A percentile compares a stretch with the other conserved stretches of the same genome.
phyloP scores from a whole-genome alignment of 2,113 vertebrate genomes.

The Nyctereutes procyonoides region DNA sequence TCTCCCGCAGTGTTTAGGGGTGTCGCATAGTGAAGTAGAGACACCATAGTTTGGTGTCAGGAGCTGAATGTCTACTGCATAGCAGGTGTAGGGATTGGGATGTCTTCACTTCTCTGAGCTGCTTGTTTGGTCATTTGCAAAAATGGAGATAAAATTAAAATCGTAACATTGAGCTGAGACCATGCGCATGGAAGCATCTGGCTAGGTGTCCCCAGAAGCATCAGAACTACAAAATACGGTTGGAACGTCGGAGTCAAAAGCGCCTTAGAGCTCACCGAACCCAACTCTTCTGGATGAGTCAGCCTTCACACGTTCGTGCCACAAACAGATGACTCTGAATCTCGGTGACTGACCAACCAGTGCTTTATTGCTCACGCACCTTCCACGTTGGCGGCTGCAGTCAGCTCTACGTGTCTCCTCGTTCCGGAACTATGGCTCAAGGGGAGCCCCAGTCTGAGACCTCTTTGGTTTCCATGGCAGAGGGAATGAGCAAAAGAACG shows the following conservation, averaged over 20 bases:
- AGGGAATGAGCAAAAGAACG: neutral
- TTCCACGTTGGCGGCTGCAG: rapidly evolving
- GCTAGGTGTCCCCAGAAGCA: neutral
- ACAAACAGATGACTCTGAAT: neutral
- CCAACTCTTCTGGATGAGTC: neutral
- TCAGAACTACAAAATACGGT: neutral
- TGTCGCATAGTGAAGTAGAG: neutral
- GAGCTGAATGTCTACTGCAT: neutral
- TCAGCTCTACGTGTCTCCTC: neutral
- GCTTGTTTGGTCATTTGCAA: neutral
- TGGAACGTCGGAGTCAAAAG: neutral
- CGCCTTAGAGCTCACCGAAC: neutral
- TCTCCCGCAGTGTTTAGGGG: neutral
- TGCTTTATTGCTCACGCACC: rapidly evolving
- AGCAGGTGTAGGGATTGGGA: neutral
- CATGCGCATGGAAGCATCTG: neutral
- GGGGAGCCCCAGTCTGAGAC: neutral
- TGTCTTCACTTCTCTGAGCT: neutral
- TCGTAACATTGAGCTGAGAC: neutral
- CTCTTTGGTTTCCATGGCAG: neutral
- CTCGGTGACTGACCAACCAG: neutral
- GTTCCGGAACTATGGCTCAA: neutral
- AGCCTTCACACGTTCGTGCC: neutral
- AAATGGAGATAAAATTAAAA: constrained; percentile 13
- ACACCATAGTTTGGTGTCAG: neutral